Evolutionary conservation across 2,113 vertebrate species (phyloP), one percentile per base, ranked within the genome.

Genomic region (Carassius auratus): DNA sequence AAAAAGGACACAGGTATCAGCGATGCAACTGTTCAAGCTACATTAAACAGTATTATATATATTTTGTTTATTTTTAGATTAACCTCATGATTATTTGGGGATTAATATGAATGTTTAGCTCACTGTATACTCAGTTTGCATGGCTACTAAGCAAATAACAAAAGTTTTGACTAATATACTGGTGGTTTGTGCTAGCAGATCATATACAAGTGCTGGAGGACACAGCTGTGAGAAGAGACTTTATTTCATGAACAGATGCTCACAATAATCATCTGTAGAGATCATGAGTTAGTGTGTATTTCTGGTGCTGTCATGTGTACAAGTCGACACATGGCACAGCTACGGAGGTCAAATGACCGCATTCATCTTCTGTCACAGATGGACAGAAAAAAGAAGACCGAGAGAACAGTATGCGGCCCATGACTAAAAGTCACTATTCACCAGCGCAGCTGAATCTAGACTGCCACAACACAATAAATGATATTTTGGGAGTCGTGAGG

Each of bases 221-320:
- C 75, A 55, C 50, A 57, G 75, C 75, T 76, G 75, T 57, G 50
- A 57, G 48, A 19, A 57, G 48, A 9, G 75, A 36, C 15, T 57
- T 55, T 76, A 76, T 76, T 76, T 76, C 75, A 76, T 36, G 50
- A 50, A 26, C 75, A 55, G 50, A 76, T 36, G 50, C 48, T 55
- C 48, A 12, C 75, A 33, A 36, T 76, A 57, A 76, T 52, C 76
- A 50, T 59, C 5, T 42, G 9, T 33, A 19, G 26, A 76, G 48
- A 55, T 0, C 23, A 76, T 19, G 23, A 76, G n/a, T 50, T 69
- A 69, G 71, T 73, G 17, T 55, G 74, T 76, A 17, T 76, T 14
- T 57, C 75, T 76, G 17, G 26, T 21, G 48, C 50, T 48, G 45
- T 4, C 45, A 48, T 76, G 75, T 76, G 75, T 55, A 73, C 69